These are phyloP conservation scores for Nipponacmea schrenckii DNA, from an alignment of 2,888 invertebrate species.

Conservation along the genomic window DNA sequence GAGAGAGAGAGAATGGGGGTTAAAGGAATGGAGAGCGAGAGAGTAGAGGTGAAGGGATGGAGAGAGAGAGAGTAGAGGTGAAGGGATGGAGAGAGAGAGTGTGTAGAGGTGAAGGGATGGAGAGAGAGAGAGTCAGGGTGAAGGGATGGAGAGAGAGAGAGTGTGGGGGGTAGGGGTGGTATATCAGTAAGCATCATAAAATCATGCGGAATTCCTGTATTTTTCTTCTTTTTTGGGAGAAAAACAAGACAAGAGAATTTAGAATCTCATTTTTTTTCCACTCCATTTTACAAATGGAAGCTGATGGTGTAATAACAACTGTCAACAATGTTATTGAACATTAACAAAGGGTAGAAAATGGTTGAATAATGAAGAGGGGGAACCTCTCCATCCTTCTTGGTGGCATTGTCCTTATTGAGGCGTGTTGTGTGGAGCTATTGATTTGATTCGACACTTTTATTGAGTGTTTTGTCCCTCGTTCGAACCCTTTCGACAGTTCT, in stretches of 20 bases:
- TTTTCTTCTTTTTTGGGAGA: background rate
- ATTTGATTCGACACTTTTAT: conserved; percentile 6
- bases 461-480: conserved; percentile 3
- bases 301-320: conserved; percentile 1
- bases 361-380: background rate
- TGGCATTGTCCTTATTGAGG: background rate
- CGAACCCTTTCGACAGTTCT: background rate
- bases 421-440: conserved; percentile 6
- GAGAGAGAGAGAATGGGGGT: too few relatives aligned
- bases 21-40: too few relatives aligned
- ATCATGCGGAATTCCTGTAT: background rate
- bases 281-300: background rate
- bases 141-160: background rate
- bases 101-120: background rate
- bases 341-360: conserved; percentile 5
- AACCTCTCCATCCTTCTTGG: background rate
- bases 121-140: background rate
- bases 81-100: background rate
- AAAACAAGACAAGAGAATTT: background rate
- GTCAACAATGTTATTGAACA: background rate
- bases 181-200: background rate
- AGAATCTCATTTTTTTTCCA: background rate
- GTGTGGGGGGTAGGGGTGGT: background rate
- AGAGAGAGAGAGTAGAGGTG: too few relatives aligned
- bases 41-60: too few relatives aligned